These are phyloP conservation scores for Pagrus major DNA, from an alignment of 2,113 vertebrate genomes.

Conservation along the genomic window DNA sequence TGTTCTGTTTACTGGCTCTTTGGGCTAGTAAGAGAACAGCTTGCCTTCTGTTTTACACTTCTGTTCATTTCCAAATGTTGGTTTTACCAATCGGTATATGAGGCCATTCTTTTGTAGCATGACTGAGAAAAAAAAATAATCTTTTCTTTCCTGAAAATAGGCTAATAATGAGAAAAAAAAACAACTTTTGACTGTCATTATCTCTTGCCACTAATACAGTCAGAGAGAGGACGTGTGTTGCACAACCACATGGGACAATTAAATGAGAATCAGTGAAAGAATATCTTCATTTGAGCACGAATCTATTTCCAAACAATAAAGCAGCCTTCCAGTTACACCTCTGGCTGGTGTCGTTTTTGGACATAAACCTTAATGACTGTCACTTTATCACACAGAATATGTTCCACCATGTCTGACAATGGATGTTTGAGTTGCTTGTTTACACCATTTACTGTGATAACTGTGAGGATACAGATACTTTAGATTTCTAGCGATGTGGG, in stretches of 20 bases:
- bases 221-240: conserved; percentile 84
- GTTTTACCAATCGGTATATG: conserved; percentile 76
- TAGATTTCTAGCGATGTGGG: not conserved
- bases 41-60: conserved; percentile 83
- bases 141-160: conserved; percentile 82
- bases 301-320: conserved; percentile 91
- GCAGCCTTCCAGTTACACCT: conserved; percentile 87
- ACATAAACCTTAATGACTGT: conserved; percentile 6
- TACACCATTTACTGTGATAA: conserved; percentile 1
- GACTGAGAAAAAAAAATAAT: conserved; percentile 76
- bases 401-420: conserved; percentile 1
- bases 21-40: conserved; percentile 73
- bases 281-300: conserved; percentile 90
- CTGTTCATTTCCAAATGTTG: conserved; percentile 80
- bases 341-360: conserved; percentile 78
- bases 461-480: not conserved
- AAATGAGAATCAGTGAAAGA: conserved; percentile 85
- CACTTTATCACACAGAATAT: conserved; percentile 12
- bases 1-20: conserved; percentile 75
- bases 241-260: conserved; percentile 84
- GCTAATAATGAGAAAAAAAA: conserved; percentile 69
- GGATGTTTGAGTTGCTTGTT: conserved; percentile 1
- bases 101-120: conserved; percentile 85
- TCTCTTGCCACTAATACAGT: conserved; percentile 84
- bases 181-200: conserved; percentile 79